phyloP scores from a whole-genome alignment of 2,113 vertebrate genomes.

The Paedocypris sp. region DNA sequence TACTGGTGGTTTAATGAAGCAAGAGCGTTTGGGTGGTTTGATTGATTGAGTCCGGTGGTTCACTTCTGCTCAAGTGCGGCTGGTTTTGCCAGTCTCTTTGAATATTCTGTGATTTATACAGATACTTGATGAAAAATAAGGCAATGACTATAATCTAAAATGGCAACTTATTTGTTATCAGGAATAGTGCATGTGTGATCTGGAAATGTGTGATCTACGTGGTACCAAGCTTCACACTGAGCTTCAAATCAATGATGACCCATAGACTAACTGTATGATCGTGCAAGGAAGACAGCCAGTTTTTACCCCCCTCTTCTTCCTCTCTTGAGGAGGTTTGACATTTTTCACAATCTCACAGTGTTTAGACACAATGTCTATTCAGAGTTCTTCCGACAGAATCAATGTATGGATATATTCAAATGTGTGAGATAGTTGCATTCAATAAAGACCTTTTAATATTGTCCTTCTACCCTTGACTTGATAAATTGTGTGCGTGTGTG shows the following conservation, averaged over 20 bases:
- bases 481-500: no score
- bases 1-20: neutral
- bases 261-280: neutral
- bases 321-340: constrained; percentile 4
- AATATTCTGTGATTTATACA: neutral
- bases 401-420: neutral
- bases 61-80: neutral
- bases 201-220: no score
- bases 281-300: neutral
- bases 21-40: neutral
- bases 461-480: neutral
- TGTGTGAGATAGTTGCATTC: neutral
- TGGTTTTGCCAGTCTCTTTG: neutral
- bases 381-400: neutral
- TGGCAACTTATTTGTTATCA: no score
- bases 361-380: neutral
- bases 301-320: neutral
- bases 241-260: constrained; percentile 2
- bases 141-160: no score
- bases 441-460: neutral
- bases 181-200: no score
- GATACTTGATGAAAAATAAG: no score
- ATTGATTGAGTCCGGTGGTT: neutral
- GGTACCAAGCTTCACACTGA: constrained; percentile 1
- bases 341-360: neutral